These are phyloP conservation scores for Epinephelus malabaricus DNA, from an alignment of 2,797 vertebrate genomes.

Conservation along the genomic window DNA sequence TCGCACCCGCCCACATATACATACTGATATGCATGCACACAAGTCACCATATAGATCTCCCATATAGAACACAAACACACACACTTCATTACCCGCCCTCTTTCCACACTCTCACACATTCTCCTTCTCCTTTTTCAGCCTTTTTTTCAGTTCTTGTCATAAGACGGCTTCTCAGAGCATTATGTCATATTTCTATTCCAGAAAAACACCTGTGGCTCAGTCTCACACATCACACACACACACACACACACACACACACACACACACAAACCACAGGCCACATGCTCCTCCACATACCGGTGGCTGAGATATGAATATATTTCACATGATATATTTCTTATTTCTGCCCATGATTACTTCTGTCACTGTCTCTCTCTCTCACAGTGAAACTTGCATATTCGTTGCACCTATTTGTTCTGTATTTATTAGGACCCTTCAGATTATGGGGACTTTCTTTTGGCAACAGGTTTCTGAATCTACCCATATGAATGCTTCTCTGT, in stretches of 20 bases:
- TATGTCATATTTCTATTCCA: slow-evolving; percentile 69
- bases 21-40: neutral
- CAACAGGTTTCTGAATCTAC: neutral
- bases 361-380: neutral
- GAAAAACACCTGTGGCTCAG: slow-evolving; percentile 53
- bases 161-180: slow-evolving; percentile 28
- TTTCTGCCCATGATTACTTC: neutral
- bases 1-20: neutral
- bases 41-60: neutral
- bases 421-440: neutral
- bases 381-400: neutral
- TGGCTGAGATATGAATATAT: slow-evolving; percentile 12
- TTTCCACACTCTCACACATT: slow-evolving; percentile 9
- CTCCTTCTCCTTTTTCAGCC: slow-evolving; percentile 6
- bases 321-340: neutral
- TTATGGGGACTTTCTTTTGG: neutral
- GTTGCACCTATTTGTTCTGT: neutral
- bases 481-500: neutral
- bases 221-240: slow-evolving; percentile 17
- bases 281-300: neutral
- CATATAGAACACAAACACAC: slow-evolving; percentile 1
- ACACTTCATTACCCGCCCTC: neutral
- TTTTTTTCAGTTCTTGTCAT: slow-evolving; percentile 16
- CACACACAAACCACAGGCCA: slow-evolving; percentile 16
- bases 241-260: slow-evolving; percentile 22